Conservation (phyloP, 2,113 vertebrate genomes). For the Onychostoma macrolepis region DNA sequence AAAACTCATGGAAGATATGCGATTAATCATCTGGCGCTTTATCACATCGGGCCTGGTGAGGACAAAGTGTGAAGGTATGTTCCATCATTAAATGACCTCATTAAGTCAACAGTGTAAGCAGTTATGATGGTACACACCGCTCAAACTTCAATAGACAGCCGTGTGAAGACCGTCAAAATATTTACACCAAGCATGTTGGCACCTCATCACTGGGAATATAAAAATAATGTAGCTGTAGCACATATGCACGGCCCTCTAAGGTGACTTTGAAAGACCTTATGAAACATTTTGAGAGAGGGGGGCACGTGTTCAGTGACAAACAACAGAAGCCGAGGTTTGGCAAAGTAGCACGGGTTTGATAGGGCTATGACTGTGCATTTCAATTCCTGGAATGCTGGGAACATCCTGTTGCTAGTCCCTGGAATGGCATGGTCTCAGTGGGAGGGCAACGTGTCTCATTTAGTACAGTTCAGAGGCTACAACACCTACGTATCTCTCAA, state of each 20-base stretch:
- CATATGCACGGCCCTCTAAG: not conserved
- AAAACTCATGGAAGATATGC: not conserved
- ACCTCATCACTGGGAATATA: not conserved
- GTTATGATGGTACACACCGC: not conserved
- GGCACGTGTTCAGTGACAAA: not conserved
- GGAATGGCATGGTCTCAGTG: not conserved
- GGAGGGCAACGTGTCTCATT: not conserved
- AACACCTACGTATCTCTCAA: not conserved
- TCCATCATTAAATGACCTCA: constrained; percentile 13
- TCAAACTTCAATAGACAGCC: not conserved
- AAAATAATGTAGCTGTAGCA: constrained; percentile 15
- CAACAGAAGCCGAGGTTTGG: not conserved
- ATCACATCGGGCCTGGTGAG: not conserved
- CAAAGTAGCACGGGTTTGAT: not conserved
- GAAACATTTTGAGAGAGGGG: not conserved
- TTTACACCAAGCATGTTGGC: not conserved
- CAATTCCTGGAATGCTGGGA: constrained; percentile 37
- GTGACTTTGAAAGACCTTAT: constrained; percentile 4
- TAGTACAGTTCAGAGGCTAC: not conserved
- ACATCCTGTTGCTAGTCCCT: constrained; percentile 15
- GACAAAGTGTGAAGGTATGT: not conserved
- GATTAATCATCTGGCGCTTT: not conserved
- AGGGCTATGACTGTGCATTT: not conserved
- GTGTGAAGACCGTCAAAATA: not conserved
- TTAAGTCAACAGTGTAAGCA: not conserved